Evolutionary conservation across 2,113 vertebrate genomes (phyloP).

Genomic region (Lepidothrix coronata): DNA sequence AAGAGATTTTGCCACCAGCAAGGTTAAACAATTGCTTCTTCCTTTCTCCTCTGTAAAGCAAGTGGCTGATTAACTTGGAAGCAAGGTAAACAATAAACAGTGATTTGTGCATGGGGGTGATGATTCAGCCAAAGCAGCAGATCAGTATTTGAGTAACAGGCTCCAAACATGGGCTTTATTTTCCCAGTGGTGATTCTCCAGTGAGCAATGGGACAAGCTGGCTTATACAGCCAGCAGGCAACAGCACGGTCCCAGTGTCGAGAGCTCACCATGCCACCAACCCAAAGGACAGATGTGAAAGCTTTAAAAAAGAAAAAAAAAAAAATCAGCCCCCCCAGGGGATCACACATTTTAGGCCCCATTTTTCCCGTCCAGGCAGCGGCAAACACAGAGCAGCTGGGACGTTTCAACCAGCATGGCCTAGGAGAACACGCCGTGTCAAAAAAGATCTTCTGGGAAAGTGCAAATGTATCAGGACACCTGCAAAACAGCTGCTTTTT

Average conservation of each 20-base stretch:
- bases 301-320: not conserved
- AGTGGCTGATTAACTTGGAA: slow-evolving; percentile 36
- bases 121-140: slow-evolving; percentile 52
- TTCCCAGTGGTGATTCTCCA: not conserved
- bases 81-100: slow-evolving; percentile 62
- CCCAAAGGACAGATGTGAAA: not conserved
- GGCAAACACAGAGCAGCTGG: slow-evolving; percentile 2
- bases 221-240: slow-evolving; percentile 4
- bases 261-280: not conserved
- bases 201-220: not conserved
- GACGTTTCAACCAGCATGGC: not conserved
- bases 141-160: slow-evolving; percentile 37
- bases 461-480: slow-evolving; percentile 24
- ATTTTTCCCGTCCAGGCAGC: not conserved
- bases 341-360: not conserved
- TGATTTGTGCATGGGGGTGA: slow-evolving; percentile 39
- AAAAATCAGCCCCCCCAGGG: not conserved
- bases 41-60: not conserved
- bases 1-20: slow-evolving; percentile 18
- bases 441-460: slow-evolving; percentile 16
- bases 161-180: slow-evolving; percentile 32
- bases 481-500: slow-evolving; percentile 14
- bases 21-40: slow-evolving; percentile 34
- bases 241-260: not conserved
- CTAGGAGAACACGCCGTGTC: not conserved